Evolutionary conservation across 2,888 invertebrate genomes (phyloP).

Genomic region (Slavum lentiscoides): DNA sequence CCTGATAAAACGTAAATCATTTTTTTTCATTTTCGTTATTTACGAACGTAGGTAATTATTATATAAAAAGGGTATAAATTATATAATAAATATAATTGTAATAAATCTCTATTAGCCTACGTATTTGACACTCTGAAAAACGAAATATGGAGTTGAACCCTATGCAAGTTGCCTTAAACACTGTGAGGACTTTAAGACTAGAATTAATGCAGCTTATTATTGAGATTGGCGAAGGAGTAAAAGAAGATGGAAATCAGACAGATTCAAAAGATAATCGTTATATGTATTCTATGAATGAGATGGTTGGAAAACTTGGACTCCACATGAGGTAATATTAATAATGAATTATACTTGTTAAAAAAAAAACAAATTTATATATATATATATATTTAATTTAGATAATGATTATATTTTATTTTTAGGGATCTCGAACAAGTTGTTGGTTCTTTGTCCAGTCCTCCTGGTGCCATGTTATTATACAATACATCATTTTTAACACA

Average conservation of each 20-base stretch:
- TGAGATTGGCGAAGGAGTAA: constrained; percentile 77
- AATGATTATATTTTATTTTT: constrained; percentile 27
- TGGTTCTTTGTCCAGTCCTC: constrained; percentile 74
- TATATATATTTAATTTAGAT: constrained; percentile 3
- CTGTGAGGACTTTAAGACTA: constrained; percentile 77
- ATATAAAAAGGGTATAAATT: background rate
- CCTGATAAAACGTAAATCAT: too few relatives aligned
- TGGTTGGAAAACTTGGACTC: constrained; percentile 72
- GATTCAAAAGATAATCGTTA: constrained; percentile 66
- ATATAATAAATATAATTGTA: too few relatives aligned
- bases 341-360: constrained; percentile 62
- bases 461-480: constrained; percentile 80
- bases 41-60: too few relatives aligned
- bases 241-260: constrained; percentile 80
- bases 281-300: constrained; percentile 60
- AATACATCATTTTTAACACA: constrained; percentile 85
- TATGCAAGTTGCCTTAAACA: constrained; percentile 67
- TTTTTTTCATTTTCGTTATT: too few relatives aligned
- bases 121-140: background rate
- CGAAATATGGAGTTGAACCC: constrained; percentile 53
- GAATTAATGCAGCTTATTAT: constrained; percentile 85
- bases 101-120: background rate
- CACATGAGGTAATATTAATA: constrained; percentile 68
- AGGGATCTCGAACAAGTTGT: constrained; percentile 82
- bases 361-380: too few relatives aligned